These are phyloP conservation scores for Trilocha varians DNA, from an alignment of 2,888 invertebrate species.

Conservation along the genomic window DNA sequence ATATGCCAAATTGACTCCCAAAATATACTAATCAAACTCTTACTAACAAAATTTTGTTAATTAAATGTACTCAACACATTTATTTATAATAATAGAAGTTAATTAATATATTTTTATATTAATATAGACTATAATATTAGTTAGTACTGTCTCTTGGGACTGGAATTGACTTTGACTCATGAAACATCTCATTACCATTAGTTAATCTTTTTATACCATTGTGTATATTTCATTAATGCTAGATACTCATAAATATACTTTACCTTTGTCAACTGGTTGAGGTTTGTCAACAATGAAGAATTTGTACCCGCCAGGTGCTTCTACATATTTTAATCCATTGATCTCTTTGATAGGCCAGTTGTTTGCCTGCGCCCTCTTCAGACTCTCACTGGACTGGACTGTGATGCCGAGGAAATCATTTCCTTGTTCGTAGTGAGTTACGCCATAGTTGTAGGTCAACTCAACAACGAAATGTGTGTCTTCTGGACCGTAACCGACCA, in stretches of 20 bases:
- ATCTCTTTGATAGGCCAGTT: conserved; percentile 83
- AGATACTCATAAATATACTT: background rate
- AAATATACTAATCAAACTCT: no score
- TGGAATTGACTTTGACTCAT: no score
- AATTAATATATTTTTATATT: no score
- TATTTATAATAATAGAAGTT: no score
- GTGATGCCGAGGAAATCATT: conserved; percentile 94
- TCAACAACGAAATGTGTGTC: conserved; percentile 96
- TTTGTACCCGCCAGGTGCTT: conserved; percentile 94
- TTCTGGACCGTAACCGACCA: conserved; percentile 98
- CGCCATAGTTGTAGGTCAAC: conserved; percentile 97
- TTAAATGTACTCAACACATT: no score
- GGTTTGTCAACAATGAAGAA: conserved; percentile 85
- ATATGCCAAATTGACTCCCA: no score
- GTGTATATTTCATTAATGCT: background rate
- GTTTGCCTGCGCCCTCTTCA: conserved; percentile 79
- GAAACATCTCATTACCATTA: no score
- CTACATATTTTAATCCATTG: conserved; percentile 74
- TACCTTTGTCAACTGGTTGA: conserved; percentile 78
- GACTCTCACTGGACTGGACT: conserved; percentile 82
- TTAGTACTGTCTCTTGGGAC: no score
- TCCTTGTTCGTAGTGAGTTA: conserved; percentile 88
- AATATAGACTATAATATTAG: no score
- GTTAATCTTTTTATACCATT: no score
- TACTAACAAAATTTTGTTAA: no score